phyloP scores from a whole-genome alignment of 2,888 invertebrate genomes.

The Incurvaria masculella region DNA sequence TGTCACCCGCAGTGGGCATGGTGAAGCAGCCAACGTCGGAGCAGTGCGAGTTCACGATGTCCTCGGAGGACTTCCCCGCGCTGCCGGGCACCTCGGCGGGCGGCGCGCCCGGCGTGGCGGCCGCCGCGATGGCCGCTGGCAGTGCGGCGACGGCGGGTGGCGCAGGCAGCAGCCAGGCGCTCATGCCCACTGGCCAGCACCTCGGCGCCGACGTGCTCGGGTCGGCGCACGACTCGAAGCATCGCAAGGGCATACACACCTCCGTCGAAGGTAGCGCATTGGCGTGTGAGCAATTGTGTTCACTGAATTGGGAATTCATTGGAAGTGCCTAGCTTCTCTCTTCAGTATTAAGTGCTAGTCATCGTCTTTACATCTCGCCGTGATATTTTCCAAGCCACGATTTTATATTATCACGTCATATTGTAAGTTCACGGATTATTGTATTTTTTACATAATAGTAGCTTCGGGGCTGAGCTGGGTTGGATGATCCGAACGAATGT shows the following conservation, averaged over 20 bases:
- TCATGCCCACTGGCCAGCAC: slow-evolving; percentile 14
- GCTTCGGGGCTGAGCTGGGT: too few species aligned
- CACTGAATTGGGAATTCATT: background rate
- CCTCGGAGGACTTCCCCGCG: slow-evolving; percentile 99
- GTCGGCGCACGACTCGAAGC: slow-evolving; percentile 42
- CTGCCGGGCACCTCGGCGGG: slow-evolving; percentile 87
- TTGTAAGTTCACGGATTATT: too few species aligned
- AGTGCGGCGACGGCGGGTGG: slow-evolving; percentile 15
- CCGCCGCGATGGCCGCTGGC: slow-evolving; percentile 17
- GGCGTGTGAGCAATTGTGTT: slow-evolving; percentile 8
- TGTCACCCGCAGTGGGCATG: slow-evolving; percentile 71
- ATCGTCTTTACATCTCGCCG: too few species aligned
- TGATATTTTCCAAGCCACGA: too few species aligned
- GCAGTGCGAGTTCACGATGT: slow-evolving; percentile 95
- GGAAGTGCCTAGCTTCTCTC: background rate
- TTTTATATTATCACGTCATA: too few species aligned
- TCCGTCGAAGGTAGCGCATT: slow-evolving; percentile 91
- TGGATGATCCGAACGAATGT: too few species aligned
- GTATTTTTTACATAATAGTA: too few species aligned
- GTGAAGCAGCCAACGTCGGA: slow-evolving; percentile 92
- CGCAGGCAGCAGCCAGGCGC: slow-evolving; percentile 22
- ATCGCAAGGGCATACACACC: slow-evolving; percentile 88
- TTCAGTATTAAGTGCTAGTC: background rate
- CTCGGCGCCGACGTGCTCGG: slow-evolving; percentile 29
- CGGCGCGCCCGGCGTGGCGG: slow-evolving; percentile 53